Conservation (phyloP, 2,113 vertebrate genomes). For the Pardalotus punctatus region DNA sequence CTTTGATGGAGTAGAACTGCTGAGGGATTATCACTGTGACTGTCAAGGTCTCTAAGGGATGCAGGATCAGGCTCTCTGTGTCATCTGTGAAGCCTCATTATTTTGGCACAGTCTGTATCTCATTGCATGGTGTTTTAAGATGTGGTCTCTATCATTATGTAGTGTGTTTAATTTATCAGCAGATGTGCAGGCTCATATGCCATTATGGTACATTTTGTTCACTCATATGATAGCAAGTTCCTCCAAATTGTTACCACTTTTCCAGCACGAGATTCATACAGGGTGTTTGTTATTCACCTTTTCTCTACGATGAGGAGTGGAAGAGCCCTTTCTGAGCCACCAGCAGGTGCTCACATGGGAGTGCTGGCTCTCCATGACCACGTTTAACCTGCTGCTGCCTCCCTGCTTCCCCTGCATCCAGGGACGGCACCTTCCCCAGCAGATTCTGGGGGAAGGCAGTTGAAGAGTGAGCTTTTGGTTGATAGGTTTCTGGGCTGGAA, state of each 20-base stretch:
- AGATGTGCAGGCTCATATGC: conserved; percentile 54
- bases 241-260: conserved; percentile 23
- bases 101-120: neutral
- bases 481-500: neutral
- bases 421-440: neutral
- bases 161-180: conserved; percentile 43
- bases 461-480: neutral
- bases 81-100: neutral
- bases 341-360: conserved; percentile 39
- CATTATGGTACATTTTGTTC: conserved; percentile 49
- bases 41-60: neutral
- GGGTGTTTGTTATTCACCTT: conserved; percentile 10
- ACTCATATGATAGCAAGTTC: conserved; percentile 49
- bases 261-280: neutral
- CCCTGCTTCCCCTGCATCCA: neutral
- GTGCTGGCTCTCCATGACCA: neutral
- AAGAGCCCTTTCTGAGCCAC: conserved; percentile 31
- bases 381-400: neutral
- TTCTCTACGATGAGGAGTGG: neutral
- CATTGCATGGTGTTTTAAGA: neutral
- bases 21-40: neutral
- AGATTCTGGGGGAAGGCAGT: neutral
- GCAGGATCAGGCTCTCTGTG: neutral
- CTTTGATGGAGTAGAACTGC: neutral
- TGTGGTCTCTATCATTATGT: conserved; percentile 16